Evolutionary conservation across 2,888 invertebrate species (phyloP).

Genomic region (Gnatocerus cornutus): DNA sequence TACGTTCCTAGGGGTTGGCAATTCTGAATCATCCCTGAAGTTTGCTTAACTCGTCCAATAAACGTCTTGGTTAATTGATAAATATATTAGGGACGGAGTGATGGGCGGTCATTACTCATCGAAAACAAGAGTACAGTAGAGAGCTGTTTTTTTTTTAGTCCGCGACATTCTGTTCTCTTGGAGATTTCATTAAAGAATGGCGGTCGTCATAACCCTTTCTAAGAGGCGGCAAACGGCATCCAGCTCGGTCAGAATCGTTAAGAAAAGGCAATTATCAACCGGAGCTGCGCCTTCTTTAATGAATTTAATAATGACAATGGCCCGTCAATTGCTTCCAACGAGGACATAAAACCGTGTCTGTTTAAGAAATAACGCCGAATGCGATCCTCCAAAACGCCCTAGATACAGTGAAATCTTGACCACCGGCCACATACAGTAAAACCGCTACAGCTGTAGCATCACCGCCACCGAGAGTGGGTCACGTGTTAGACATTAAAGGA

Average conservation of each 20-base stretch:
- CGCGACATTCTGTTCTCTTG: background rate
- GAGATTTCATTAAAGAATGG: background rate
- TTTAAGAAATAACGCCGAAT: constrained; percentile 3
- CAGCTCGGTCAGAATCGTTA: constrained; percentile 20
- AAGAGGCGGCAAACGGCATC: constrained; percentile 2
- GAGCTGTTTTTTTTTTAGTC: background rate
- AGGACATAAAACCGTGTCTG: constrained; percentile 18
- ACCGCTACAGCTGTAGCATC: too few species aligned
- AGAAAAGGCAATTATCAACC: constrained; percentile 18
- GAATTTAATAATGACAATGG: constrained; percentile 24
- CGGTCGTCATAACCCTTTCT: constrained; percentile 2
- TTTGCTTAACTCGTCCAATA: constrained; percentile 1
- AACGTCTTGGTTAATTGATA: background rate
- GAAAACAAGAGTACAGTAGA: too few species aligned
- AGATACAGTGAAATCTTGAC: background rate
- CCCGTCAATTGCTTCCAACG: constrained; percentile 21
- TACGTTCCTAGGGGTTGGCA: background rate
- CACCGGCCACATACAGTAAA: too few species aligned
- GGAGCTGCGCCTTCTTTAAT: constrained; percentile 25
- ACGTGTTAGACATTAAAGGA: background rate
- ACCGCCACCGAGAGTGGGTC: too few species aligned
- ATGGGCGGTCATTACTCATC: too few species aligned
- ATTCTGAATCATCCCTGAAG: constrained; percentile 1
- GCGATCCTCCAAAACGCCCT: background rate
- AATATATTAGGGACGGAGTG: background rate